Base-by-base conservation (phyloP, 1,140 invertebrate genomes). In the Cydia amplana region DNA sequence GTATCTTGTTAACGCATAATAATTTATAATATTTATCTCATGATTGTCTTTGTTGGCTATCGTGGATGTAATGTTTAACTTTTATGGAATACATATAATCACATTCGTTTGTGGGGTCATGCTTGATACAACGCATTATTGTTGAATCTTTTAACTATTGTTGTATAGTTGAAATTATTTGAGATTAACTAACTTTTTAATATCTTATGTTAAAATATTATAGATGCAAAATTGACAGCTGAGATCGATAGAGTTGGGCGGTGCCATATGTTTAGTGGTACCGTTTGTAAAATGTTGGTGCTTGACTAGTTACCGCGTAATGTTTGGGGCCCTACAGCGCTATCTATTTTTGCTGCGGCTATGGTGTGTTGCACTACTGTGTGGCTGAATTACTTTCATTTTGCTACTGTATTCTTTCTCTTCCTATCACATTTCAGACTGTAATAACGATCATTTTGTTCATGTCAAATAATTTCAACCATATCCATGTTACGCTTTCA, bases 1-100 rank as follows among this genome's bases (percentile, higher is more conserved):
- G 28, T 28, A 87, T 86, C 86, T 84, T 89, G 90, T 92, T 91
- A 85, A 90, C 83, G 89, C 90, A 92, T 91, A 92, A 92, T 91
- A 90, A 84, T 84, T 85, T 60, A 60, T 60, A 83, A 85, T 49
- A 49, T 86, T 84, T 85, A 83, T 77, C 81, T 82, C 75, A 72
- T 85, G 82, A 85, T 80, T 86, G 85, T 88, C 80, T 83, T 87
- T 78, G 88, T 89, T 83, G 85, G 87, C 87, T 87, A 63, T 55
- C 40, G 60, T 90, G 80, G 64, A 79, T 89, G 82, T 88, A 87
- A 86, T 83, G 82, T 88, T 83, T 83, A 82, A 83, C 65, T 70
- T 40, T 70, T 65, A 32, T 65, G 63, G 16, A 70, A 65, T 65
- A 36, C 64, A 36, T 65, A 65, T 65, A 65, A 65, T 65, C 25